These are phyloP conservation scores for Melipona bicolor DNA, from an alignment of 2,888 invertebrate genomes.

Conservation along the genomic window DNA sequence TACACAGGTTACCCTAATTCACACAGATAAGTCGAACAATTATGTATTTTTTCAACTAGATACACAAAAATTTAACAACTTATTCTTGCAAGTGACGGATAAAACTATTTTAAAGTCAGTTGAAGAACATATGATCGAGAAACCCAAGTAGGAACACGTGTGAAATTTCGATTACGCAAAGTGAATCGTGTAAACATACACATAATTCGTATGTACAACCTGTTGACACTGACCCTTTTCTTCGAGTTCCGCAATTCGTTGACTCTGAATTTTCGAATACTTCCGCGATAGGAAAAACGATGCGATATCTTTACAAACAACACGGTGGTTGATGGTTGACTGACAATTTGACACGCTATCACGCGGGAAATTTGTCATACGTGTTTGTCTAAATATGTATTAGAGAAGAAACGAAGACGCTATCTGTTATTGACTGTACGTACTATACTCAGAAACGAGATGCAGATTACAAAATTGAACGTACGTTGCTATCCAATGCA, in stretches of 20 bases:
- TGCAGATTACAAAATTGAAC: too few species aligned
- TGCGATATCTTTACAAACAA: conserved; percentile 22
- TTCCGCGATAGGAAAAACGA: conserved; percentile 33
- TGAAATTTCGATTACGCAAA: background rate
- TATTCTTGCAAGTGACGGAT: background rate
- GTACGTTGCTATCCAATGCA: too few species aligned
- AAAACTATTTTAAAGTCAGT: background rate
- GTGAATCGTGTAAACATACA: conserved; percentile 1
- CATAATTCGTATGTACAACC: conserved; percentile 16
- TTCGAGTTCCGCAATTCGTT: conserved; percentile 14
- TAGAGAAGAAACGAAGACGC: too few species aligned
- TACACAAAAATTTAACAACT: background rate
- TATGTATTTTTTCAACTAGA: background rate
- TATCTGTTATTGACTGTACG: too few species aligned
- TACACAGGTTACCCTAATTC: too few species aligned
- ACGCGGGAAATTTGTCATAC: conserved; percentile 45
- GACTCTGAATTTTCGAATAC: conserved; percentile 40
- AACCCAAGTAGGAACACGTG: too few species aligned
- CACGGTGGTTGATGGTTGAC: conserved; percentile 51
- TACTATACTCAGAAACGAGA: too few species aligned
- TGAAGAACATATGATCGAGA: background rate
- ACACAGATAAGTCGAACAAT: background rate
- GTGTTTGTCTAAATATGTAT: too few species aligned
- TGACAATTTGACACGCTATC: conserved; percentile 42
- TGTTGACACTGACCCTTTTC: background rate